Evolutionary conservation across 1,140 invertebrate species (phyloP).

Genomic region (Leptinotarsa defecta): DNA sequence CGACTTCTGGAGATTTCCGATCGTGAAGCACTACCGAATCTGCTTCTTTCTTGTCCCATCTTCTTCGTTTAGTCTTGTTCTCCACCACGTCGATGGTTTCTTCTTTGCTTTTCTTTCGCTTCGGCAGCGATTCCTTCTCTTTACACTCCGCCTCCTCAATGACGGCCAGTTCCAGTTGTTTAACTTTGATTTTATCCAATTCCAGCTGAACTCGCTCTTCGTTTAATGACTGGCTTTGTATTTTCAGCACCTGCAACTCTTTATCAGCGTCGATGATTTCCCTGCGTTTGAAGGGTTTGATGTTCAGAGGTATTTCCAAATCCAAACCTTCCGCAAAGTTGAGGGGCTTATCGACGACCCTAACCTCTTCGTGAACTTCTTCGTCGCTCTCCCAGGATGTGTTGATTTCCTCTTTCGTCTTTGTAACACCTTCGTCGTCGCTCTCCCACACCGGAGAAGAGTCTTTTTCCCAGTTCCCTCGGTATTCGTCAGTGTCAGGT

Average conservation of each 20-base stretch:
- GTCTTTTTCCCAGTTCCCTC: conserved; percentile 50
- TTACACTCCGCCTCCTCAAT: neutral
- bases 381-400: conserved; percentile 52
- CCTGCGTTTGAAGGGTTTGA: conserved; percentile 41
- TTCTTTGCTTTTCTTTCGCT: conserved; percentile 24
- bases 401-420: conserved; percentile 29
- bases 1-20: neutral
- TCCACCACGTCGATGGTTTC: conserved; percentile 1
- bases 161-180: conserved; percentile 25
- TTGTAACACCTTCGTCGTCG: conserved; percentile 33
- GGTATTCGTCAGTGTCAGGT: conserved; percentile 51
- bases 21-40: neutral
- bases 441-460: conserved; percentile 43
- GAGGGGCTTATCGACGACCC: neutral
- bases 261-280: conserved; percentile 23
- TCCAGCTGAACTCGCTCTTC: conserved; percentile 38
- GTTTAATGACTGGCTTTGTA: conserved; percentile 34
- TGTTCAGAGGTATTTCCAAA: conserved; percentile 52
- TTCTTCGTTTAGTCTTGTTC: conserved; percentile 11
- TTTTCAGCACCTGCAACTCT: conserved; percentile 32
- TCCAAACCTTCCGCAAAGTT: neutral
- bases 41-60: conserved; percentile 27
- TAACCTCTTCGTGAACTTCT: conserved; percentile 33
- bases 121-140: conserved; percentile 3
- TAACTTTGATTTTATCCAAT: conserved; percentile 35